Evolutionary conservation across 1,140 invertebrate species (phyloP), one percentile per base, ranked within the genome.

Genomic region (Lasaia peninsularis): DNA sequence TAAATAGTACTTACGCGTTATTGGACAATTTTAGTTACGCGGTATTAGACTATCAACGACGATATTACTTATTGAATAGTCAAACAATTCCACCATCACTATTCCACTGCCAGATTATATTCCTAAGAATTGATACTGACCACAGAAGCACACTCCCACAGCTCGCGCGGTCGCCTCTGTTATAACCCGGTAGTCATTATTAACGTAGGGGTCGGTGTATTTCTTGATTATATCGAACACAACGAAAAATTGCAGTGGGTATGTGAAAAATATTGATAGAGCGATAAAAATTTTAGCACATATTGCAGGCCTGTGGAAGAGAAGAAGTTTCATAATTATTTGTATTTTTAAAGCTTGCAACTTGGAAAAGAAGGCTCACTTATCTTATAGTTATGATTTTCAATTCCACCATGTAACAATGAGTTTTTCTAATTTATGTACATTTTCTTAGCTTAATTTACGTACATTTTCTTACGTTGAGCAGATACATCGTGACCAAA

Each of bases 231-330:
- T 95, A 50, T 95, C 93, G 44, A 93, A 91, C 4, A 97, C 95
- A 0, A 99, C 96, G 78, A 94, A 98, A 69, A 96, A 95, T 84
- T 99, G 98, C 0, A 99, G 91, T 1, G 95, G 95, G 78, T 96
- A 98, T 0, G 96, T 96, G 65, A 98, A 94, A 62, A 98, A 94
- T 48, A 98, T 96, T 0, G 96, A 95, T 2, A 96, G 57, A 0
- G 96, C 94, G 80, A 98, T 98, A 58, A 95, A 91, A 2, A 97
- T 74, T 86, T 97, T 95, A 6, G 96, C 96, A 3, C 91, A 83
- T 71, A 96, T 92, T 33, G 93, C 96, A 52, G 95, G 87, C 63
- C 90, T 92, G 75, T 51, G 89, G 86, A 12, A 55, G 8, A 65
- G 59, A 21, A 44, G 14, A 37, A 57, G 11, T 34, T 2, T 9